Base-by-base conservation (phyloP, 2,113 vertebrate species). In the Rhombomys opimus region DNA sequence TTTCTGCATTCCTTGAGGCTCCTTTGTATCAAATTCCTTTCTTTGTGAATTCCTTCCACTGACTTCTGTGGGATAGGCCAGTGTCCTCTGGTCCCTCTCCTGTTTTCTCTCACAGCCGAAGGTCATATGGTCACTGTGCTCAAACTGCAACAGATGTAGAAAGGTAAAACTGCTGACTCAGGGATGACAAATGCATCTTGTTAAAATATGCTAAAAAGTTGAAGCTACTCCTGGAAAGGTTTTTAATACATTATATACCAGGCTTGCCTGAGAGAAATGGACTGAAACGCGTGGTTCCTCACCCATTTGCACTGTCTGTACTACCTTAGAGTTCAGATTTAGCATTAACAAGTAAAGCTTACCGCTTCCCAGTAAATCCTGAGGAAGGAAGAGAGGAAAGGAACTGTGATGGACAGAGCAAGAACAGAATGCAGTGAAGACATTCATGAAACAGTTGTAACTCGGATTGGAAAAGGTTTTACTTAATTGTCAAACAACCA, bases 1-100 rank as follows among this genome's bases (percentile, higher is more conserved):
- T 80, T 98, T 98, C 52, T 99, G 98, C 99, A 99, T 99, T 96
- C 96, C 98, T 96, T 96, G 97, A 68, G 84, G 50, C 96, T 95
- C 25, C 20, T 86, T 97, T 0, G 22, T 25, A 88, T 97, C 88
- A 81, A 27, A 25, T 63, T 25, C 27, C 1, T 7, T 87, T 92
- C 84, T 89, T 96, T 94, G 95, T 90, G 96, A 97, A 96, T 86
- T n/a, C 0, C 73, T 96, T 91, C 0, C 78, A 25, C n/a, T 80
- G 54, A 41, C 87, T 46, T 95, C 93, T 95, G 87, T 78, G 78
- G 4, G 6, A 72, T 77, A 0, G 30, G 80, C 1, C 4, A 61
- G 65, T 41, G 82, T 87, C 68, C 25, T 68, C 91, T 3, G 41
- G n/a, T 89, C 93, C 61, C 63, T 80, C 32, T 92, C 96, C 81